Evolutionary conservation across 2,113 vertebrate species (phyloP), one percentile per base, ranked within the genome.

Genomic region (Gymnocephalus cernua): DNA sequence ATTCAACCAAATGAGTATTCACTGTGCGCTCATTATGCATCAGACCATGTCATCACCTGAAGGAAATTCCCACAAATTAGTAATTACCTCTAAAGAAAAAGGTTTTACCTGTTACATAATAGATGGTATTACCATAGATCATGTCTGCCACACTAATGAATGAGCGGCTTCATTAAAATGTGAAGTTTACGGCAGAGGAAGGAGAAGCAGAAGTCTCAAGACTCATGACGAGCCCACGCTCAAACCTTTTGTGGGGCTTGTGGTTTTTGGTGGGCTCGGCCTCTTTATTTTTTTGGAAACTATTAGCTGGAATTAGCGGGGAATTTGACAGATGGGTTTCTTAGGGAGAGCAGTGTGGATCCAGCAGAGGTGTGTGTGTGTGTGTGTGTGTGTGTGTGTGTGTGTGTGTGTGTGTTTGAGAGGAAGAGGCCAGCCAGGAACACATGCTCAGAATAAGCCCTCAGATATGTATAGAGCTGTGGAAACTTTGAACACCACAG

Each of bases 301-400:
- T 88, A 86, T 92, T 91, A 87, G 90, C 25, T 79, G 71, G 89
- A 91, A 86, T 88, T 92, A 88, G 73, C 38, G 82, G 48, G 77
- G 71, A 74, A 79, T 84, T 84, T 92, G 86, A 93, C 91, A 89
- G 88, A 93, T 93, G 91, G 90, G 78, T 77, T 83, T 88, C 70
- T 80, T 41, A 53, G 79, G 23, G 74, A 80, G 57, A 82, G 75
- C 54, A 58, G 65, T 47, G 77, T 48, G 83, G 2, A 87, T 88
- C 85, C 89, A 86, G 79, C 57, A 80, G 85, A 58, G 74, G 79
- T 80, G 73, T 78, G 61, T 78, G 69, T 76, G 64, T 71, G 35
- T 38, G 38, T 10, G 38, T 38, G 38, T 11, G 38, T 41, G 38
- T 11, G 35, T 38, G 35, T 38, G 35, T 38, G 35, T 38, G 35